Percentiles rank a stretch among this genome's conserved stretches.
These are phyloP conservation scores for Laodelphax striatellus DNA, from an alignment of 1,140 invertebrate genomes.

Conservation along the genomic window DNA sequence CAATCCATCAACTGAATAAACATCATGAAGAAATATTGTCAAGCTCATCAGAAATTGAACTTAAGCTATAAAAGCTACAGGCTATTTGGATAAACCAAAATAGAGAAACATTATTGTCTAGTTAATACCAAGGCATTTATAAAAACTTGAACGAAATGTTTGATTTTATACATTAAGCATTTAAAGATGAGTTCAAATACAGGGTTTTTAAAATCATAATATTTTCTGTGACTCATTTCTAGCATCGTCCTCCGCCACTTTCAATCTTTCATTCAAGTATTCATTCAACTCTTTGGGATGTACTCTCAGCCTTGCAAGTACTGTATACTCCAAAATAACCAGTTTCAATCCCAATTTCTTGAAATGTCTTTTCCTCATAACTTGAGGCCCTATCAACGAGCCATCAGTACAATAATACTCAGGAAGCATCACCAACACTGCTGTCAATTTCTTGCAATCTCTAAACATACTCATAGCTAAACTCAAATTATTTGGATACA, in stretches of 20 bases:
- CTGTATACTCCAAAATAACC: conserved; percentile 43
- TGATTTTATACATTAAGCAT: too few species aligned
- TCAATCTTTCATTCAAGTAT: conserved; percentile 31
- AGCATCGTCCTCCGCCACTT: neutral
- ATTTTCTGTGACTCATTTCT: too few species aligned
- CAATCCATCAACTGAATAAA: too few species aligned
- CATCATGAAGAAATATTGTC: too few species aligned
- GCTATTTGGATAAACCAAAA: too few species aligned
- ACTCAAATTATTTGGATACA: conserved; percentile 31
- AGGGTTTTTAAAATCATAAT: too few species aligned
- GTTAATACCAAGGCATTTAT: too few species aligned
- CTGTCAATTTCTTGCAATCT: conserved; percentile 34
- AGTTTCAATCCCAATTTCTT: conserved; percentile 49
- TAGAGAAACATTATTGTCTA: too few species aligned
- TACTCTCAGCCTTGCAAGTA: conserved; percentile 34
- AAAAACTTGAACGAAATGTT: too few species aligned
- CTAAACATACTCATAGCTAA: conserved; percentile 11
- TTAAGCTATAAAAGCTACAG: too few species aligned
- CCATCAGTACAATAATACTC: conserved; percentile 48
- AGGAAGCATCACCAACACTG: conserved; percentile 48
- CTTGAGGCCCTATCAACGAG: conserved; percentile 46
- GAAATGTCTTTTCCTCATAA: conserved; percentile 47
- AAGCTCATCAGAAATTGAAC: too few species aligned
- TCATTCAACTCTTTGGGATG: conserved; percentile 29
- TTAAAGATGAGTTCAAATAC: too few species aligned